Evolutionary conservation across 2,797 vertebrate species (phyloP), one percentile per base, ranked within the genome.

Genomic region (Sitta carolinensis): DNA sequence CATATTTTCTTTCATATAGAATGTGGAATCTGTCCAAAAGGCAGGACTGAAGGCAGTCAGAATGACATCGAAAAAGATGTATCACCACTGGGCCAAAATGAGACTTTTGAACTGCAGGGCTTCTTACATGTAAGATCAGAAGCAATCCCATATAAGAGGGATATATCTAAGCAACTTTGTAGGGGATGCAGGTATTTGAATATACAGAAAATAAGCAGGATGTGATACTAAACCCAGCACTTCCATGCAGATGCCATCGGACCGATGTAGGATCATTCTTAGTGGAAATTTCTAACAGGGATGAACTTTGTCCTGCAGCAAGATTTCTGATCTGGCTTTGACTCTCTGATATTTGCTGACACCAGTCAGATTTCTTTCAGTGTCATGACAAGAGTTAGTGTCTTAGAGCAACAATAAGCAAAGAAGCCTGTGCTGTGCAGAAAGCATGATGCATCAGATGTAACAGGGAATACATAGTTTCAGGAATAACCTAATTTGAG

Each of bases 261-360:
- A 76, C 34, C 5, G 1, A 16, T 54, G 7, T 34, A 29, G n/a
- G 15, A 59, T 78, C 22, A 5, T 88, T 89, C 2, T 27, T 47
- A 32, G 78, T 51, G 40, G 72, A 59, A 87, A 61, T 72, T 61
- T 82, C 3, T 68, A 74, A 66, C 32, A 89, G 64, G 72, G 34
- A 67, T 76, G 48, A 84, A 32, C 48, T 78, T 84, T 57, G 66
- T 92, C 90, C 79, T 95, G 73, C 90, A 96, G 90, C 91, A 94
- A 91, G 36, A 90, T 94, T 95, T 88, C 61, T 81, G 43, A 38
- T 95, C 47, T 90, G 45, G 25, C 58, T 66, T 85, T 95, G 75
- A 89, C 30, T 84, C 26, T 72, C 32, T 95, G 78, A 95, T 95
- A 51, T 50, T 72, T 72, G 54, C 36, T 92, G 96, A 91, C 90